phyloP scores from a whole-genome alignment of 2,797 vertebrate genomes.

The Tragopan temminckii region DNA sequence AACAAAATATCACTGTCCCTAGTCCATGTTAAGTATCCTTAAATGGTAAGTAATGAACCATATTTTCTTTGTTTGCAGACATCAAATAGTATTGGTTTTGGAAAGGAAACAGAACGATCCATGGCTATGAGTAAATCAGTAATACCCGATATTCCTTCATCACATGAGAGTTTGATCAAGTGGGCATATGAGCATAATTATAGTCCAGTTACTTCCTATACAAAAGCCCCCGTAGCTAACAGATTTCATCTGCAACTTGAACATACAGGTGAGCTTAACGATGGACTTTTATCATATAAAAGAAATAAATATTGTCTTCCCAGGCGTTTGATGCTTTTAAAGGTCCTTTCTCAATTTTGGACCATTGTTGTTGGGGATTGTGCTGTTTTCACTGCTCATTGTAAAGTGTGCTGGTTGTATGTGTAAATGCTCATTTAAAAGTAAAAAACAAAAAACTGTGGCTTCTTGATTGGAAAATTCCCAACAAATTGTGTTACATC shows the following conservation, averaged over 20 bases:
- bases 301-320: neutral
- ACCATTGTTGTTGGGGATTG: neutral
- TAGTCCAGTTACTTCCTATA: constrained; percentile 91
- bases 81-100: constrained; percentile 89
- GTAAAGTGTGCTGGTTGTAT: neutral
- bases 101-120: constrained; percentile 84
- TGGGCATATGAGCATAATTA: constrained; percentile 89
- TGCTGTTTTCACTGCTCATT: neutral
- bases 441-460: neutral
- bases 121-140: constrained; percentile 82
- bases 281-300: neutral
- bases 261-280: constrained; percentile 84
- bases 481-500: neutral
- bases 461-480: neutral
- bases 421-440: neutral
- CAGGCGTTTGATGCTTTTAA: neutral
- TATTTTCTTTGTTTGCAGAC: constrained; percentile 82
- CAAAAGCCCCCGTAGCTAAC: constrained; percentile 90
- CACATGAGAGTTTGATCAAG: constrained; percentile 88
- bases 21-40: neutral
- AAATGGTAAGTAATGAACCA: neutral
- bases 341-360: neutral
- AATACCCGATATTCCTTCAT: constrained; percentile 83
- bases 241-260: constrained; percentile 90
- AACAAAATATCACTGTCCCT: neutral